A percentile compares a stretch with the other conserved stretches of the same genome.
Evolutionary conservation across 2,113 vertebrate species (phyloP).

Genomic region (Rhinopomastus cyanomelas): DNA sequence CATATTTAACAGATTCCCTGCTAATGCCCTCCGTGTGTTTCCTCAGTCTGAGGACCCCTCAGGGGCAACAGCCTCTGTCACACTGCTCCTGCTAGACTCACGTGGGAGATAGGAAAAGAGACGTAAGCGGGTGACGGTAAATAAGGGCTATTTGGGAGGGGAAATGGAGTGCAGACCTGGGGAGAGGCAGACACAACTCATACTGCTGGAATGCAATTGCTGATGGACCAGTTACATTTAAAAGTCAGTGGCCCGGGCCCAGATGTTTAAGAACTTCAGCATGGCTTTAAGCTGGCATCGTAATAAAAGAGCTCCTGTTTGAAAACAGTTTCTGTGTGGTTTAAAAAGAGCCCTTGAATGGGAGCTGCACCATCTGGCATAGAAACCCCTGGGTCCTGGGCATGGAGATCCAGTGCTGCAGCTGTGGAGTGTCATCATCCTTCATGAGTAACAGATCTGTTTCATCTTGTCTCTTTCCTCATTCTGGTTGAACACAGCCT

Average conservation of each 20-base stretch:
- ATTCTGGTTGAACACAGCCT: not conserved
- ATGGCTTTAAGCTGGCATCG: conserved; percentile 14
- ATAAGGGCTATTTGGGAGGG: not conserved
- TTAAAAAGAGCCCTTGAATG: not conserved
- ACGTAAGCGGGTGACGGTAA: not conserved
- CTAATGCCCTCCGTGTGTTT: not conserved
- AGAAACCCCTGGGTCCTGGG: not conserved
- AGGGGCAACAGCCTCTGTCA: not conserved
- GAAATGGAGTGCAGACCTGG: conserved; percentile 18
- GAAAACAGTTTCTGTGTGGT: not conserved
- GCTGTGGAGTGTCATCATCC: not conserved
- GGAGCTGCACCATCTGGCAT: not conserved
- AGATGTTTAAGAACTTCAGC: conserved; percentile 28
- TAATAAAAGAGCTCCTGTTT: conserved; percentile 26
- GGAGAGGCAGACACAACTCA: conserved; percentile 31
- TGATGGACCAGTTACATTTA: conserved; percentile 14
- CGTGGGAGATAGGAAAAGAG: not conserved
- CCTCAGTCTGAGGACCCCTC: not conserved
- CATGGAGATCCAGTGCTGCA: not conserved
- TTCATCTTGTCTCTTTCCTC: not conserved
- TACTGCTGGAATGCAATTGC: conserved; percentile 21
- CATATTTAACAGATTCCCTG: not conserved
- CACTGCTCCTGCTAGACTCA: not conserved
- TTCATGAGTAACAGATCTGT: not conserved
- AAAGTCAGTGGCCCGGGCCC: not conserved